These are phyloP conservation scores for Pomatorhinus ruficollis DNA, from an alignment of 2,113 vertebrate species.

Conservation along the genomic window DNA sequence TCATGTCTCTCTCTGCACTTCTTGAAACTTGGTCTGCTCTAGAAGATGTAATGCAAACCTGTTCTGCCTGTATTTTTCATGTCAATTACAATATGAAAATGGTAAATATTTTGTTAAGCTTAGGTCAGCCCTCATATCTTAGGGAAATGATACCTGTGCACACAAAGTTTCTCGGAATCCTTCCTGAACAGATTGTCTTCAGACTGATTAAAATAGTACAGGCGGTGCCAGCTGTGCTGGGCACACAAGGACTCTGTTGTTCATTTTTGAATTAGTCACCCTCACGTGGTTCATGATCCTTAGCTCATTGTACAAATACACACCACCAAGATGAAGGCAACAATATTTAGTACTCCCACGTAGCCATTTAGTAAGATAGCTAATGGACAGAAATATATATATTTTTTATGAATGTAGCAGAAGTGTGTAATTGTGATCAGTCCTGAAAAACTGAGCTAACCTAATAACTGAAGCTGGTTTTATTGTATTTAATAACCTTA, in stretches of 20 bases:
- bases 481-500: not conserved
- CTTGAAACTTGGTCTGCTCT: not conserved
- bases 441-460: not conserved
- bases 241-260: constrained; percentile 7
- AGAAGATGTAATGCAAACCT: not conserved
- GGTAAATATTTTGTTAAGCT: not conserved
- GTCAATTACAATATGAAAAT: not conserved
- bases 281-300: not conserved
- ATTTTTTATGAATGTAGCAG: not conserved
- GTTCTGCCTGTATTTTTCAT: not conserved
- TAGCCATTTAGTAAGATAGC: not conserved
- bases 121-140: not conserved
- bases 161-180: not conserved
- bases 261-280: constrained; percentile 30
- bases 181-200: not conserved
- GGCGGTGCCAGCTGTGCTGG: not conserved
- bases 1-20: not conserved
- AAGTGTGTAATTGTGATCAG: not conserved
- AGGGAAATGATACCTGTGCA: not conserved
- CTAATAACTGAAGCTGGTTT: not conserved
- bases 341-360: not conserved
- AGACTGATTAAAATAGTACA: not conserved
- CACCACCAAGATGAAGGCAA: not conserved
- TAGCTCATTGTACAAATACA: not conserved
- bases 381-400: not conserved